Evolutionary conservation across 2,888 invertebrate species (phyloP).

Genomic region (Hirtodrosophila cameraria): DNA sequence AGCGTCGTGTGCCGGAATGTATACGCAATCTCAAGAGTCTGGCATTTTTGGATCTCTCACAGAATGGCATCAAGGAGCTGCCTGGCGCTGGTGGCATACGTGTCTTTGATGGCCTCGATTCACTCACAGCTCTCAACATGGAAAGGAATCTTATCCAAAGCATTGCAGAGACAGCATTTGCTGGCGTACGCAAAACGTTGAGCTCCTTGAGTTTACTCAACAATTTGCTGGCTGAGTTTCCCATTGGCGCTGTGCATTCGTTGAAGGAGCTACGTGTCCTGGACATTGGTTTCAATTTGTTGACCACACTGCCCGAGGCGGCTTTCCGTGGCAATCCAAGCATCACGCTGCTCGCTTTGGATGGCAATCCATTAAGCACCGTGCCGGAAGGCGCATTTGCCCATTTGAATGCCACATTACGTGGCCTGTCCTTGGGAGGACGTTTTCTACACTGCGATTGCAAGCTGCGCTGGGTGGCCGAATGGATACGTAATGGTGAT

Average conservation of each 20-base stretch:
- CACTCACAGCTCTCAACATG: conserved; percentile 91
- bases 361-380: conserved; percentile 94
- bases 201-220: conserved; percentile 95
- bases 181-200: conserved; percentile 91
- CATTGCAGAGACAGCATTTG: conserved; percentile 90
- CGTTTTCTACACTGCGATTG: conserved; percentile 95
- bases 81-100: conserved; percentile 88
- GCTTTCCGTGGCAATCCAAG: conserved; percentile 93
- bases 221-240: conserved; percentile 94
- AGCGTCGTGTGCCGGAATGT: conserved; percentile 91
- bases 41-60: conserved; percentile 95
- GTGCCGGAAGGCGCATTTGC: conserved; percentile 91
- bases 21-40: conserved; percentile 90
- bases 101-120: conserved; percentile 91
- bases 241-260: conserved; percentile 90
- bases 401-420: conserved; percentile 91
- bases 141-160: conserved; percentile 94
- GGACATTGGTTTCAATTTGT: conserved; percentile 95
- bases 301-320: conserved; percentile 91
- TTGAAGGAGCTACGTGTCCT: conserved; percentile 93
- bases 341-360: conserved; percentile 93
- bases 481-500: conserved; percentile 94
- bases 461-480: conserved; percentile 93
- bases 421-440: conserved; percentile 94
- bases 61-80: conserved; percentile 93